These are phyloP conservation scores for Brachionus sp. DNA, from an alignment of 1,140 invertebrate species.

Conservation along the genomic window DNA sequence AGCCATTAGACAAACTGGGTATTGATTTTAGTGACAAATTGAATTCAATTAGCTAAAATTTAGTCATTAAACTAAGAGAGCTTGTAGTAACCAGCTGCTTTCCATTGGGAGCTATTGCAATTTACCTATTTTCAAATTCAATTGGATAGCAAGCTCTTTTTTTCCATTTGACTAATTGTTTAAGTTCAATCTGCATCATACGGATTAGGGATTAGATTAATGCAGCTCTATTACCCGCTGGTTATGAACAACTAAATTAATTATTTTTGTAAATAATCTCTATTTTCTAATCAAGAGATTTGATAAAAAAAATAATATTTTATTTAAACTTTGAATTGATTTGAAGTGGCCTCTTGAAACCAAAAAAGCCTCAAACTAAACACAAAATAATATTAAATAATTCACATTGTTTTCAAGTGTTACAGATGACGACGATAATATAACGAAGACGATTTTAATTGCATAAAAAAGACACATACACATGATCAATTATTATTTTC, in stretches of 20 bases:
- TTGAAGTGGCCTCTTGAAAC: constrained; percentile 17
- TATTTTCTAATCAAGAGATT: not conserved
- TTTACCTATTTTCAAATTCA: not conserved
- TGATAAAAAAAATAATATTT: constrained; percentile 21
- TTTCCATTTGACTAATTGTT: not conserved
- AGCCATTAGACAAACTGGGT: not conserved
- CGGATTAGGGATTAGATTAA: constrained; percentile 13
- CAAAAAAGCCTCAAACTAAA: not conserved
- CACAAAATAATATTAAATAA: constrained; percentile 35
- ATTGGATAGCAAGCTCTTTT: not conserved
- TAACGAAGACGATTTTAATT: not conserved
- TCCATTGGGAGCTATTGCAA: not conserved
- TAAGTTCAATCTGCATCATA: constrained; percentile 21
- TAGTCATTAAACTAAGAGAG: not conserved
- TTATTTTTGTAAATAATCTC: constrained; percentile 32
- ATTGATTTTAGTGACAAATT: not conserved
- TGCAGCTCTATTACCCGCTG: constrained; percentile 7
- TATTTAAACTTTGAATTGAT: constrained; percentile 12
- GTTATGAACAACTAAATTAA: constrained; percentile 37
- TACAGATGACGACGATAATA: constrained; percentile 35
- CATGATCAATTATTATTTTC: not conserved
- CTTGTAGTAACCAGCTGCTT: not conserved
- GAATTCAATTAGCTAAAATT: constrained; percentile 10
- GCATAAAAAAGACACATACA: not conserved
- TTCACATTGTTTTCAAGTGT: constrained; percentile 20